Evolutionary conservation across 2,888 invertebrate genomes (phyloP).

Genomic region (Acleris sparsana): DNA sequence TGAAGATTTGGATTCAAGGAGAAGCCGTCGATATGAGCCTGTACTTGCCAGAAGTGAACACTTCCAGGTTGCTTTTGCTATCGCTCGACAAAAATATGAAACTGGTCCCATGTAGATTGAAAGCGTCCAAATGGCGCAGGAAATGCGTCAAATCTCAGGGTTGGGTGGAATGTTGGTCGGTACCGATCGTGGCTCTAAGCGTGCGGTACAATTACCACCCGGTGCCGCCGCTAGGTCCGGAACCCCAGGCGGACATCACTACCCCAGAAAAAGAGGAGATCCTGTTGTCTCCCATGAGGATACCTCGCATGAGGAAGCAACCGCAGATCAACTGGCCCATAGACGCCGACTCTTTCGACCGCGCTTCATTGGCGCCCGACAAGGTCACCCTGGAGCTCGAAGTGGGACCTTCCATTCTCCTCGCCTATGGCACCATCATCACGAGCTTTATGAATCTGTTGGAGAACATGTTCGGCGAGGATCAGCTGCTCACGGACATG

Average conservation of each 20-base stretch:
- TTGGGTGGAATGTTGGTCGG: slow-evolving; percentile 98
- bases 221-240: slow-evolving; percentile 93
- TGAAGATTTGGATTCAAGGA: slow-evolving; percentile 97
- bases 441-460: slow-evolving; percentile 94
- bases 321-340: slow-evolving; percentile 87
- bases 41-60: slow-evolving; percentile 95
- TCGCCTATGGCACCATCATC: slow-evolving; percentile 95
- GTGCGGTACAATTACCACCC: slow-evolving; percentile 97
- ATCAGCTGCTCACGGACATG: slow-evolving; percentile 97
- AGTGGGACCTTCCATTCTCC: slow-evolving; percentile 95
- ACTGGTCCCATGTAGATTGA: slow-evolving; percentile 86
- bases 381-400: slow-evolving; percentile 96
- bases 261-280: slow-evolving; percentile 98
- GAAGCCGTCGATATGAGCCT: slow-evolving; percentile 96
- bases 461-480: slow-evolving; percentile 98
- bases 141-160: slow-evolving; percentile 88
- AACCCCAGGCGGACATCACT: slow-evolving; percentile 95
- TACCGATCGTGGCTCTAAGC: slow-evolving; percentile 95
- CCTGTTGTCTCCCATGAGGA: slow-evolving; percentile 94
- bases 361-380: slow-evolving; percentile 92
- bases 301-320: slow-evolving; percentile 90
- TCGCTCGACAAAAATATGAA: slow-evolving; percentile 95
- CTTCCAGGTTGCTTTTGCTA: slow-evolving; percentile 91
- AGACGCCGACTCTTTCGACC: slow-evolving; percentile 92
- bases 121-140: slow-evolving; percentile 90